phyloP scores from a whole-genome alignment of 2,113 vertebrate species.

The Sceloporus undulatus region DNA sequence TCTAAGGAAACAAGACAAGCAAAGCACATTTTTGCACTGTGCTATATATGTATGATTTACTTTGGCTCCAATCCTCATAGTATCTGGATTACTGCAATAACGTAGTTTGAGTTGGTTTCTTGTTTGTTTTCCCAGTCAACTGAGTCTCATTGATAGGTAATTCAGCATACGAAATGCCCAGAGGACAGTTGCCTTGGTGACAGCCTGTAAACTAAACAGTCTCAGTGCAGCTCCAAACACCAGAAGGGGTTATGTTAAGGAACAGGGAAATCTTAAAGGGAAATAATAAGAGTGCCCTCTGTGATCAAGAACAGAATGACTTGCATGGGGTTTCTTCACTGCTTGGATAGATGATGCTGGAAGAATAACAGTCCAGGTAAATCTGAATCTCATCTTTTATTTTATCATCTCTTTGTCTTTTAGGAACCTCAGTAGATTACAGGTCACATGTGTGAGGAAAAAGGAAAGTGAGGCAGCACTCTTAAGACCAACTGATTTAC shows the following conservation, averaged over 20 bases:
- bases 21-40: background rate
- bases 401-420: background rate
- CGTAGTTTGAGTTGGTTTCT: background rate
- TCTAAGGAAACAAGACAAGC: background rate
- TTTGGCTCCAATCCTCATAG: background rate
- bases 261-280: background rate
- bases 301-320: background rate
- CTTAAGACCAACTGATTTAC: too few relatives aligned
- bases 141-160: slow-evolving; percentile 39
- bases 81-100: too few relatives aligned
- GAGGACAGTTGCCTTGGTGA: slow-evolving; percentile 69
- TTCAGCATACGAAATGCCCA: slow-evolving; percentile 39
- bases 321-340: slow-evolving; percentile 30
- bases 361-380: slow-evolving; percentile 66
- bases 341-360: background rate
- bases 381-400: slow-evolving; percentile 9
- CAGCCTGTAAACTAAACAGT: slow-evolving; percentile 69
- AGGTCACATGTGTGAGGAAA: background rate
- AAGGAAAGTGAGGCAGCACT: background rate
- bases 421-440: background rate
- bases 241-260: slow-evolving; percentile 7
- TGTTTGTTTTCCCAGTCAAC: slow-evolving; percentile 46
- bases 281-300: background rate
- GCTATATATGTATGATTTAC: background rate
- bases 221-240: background rate